phyloP scores from a whole-genome alignment of 2,888 invertebrate genomes.

The Coenonympha glycerion region DNA sequence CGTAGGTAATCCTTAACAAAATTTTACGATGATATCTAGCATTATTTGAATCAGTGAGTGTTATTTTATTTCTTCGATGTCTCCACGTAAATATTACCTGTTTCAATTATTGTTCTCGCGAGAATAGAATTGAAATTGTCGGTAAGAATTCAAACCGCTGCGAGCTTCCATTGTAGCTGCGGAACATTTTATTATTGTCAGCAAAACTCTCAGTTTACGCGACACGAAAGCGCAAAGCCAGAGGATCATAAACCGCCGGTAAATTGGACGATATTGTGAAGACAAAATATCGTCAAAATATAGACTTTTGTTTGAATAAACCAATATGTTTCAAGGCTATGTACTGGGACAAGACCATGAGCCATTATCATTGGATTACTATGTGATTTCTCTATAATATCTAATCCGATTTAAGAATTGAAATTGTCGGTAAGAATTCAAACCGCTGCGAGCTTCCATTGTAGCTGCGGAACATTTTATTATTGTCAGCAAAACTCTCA shows the following conservation, averaged over 20 bases:
- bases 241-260: conserved; percentile 40
- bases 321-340: neutral
- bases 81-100: conserved; percentile 10
- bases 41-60: too few relatives aligned
- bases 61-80: too few relatives aligned
- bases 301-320: conserved; percentile 6
- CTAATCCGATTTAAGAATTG: too few relatives aligned
- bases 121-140: conserved; percentile 21
- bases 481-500: conserved; percentile 28
- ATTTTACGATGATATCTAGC: too few relatives aligned
- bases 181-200: conserved; percentile 31
- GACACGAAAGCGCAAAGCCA: conserved; percentile 56
- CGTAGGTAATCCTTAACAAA: too few relatives aligned
- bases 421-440: conserved; percentile 22
- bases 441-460: conserved; percentile 24
- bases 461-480: conserved; percentile 30
- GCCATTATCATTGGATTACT: too few relatives aligned
- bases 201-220: conserved; percentile 27
- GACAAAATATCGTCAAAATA: too few relatives aligned
- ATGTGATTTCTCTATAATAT: too few relatives aligned
- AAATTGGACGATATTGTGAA: conserved; percentile 38
- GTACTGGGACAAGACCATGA: neutral
- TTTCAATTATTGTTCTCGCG: conserved; percentile 11
- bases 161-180: conserved; percentile 25
- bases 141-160: conserved; percentile 21